Evolutionary conservation across 2,888 invertebrate genomes (phyloP), one percentile per base, ranked within the genome.

Genomic region (Mystacides longicornis): DNA sequence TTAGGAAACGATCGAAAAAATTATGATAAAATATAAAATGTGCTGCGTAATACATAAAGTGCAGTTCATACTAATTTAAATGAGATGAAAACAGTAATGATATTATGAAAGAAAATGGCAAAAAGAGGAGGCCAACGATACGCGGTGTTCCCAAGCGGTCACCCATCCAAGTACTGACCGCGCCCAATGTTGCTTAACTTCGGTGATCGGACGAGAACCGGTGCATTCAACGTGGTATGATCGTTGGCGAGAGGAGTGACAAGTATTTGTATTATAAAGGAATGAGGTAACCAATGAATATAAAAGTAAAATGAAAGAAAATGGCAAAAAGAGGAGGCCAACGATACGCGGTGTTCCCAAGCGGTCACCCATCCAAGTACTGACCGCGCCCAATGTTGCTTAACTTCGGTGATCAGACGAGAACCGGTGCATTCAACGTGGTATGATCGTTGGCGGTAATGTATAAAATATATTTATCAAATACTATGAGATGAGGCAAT

Each of bases 121-220:
- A 37, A 37, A 37, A 37, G 16, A 14, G 37, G 37, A 37, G 37
- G 37, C 67, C 65, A 66, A 66, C 68, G 63, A 63, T 66, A 68
- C 68, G 67, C 64, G 67, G 68, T 68, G 67, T 69, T 69, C 68
- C 68, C 68, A 68, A 67, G 68, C 67, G 68, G 67, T 68, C 68
- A 69, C 68, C 68, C 68, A 70, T 70, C 68, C 68, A 69, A 68
- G 68, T 70, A 70, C 69, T 68, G 65, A 69, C 68, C 69, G 64
- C 70, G 70, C 71, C 71, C 71, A 68, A 71, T 67, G 71, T 69
- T 71, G 71, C 71, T 71, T 72, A 68, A 71, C 71, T 72, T 72
- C 71, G 71, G 72, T 72, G 72, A 71, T 71, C 71, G 69, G 71
- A 71, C 71, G 71, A 72, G 71, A 72, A 72, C 72, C 71, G 71